Percentiles rank a stretch among this genome's conserved stretches.
Evolutionary conservation across 2,888 invertebrate genomes (phyloP).

Genomic region (Drosophila subsilvestris): DNA sequence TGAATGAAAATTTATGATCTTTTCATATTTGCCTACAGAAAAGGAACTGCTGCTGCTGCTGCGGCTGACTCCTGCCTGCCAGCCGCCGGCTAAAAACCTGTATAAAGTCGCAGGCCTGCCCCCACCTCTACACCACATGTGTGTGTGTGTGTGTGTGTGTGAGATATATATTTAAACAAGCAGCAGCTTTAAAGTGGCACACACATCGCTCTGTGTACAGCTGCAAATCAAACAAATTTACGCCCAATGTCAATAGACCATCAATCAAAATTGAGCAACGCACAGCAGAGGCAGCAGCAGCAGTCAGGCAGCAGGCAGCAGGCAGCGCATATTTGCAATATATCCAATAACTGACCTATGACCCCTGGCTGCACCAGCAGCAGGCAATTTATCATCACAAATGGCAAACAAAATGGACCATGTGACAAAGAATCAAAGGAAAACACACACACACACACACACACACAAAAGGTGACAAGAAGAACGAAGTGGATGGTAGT

Average conservation of each 20-base stretch:
- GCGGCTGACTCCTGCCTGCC: background rate
- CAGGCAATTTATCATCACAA: slow-evolving; percentile 66
- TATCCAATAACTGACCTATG: slow-evolving; percentile 72
- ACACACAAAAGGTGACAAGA: too few species aligned
- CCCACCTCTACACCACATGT: slow-evolving; percentile 12
- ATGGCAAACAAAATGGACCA: slow-evolving; percentile 66
- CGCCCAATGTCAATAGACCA: slow-evolving; percentile 53
- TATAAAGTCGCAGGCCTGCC: slow-evolving; percentile 17
- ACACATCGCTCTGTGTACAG: background rate
- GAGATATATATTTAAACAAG: slow-evolving; percentile 32
- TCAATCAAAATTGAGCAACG: slow-evolving; percentile 65
- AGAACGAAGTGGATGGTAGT: background rate
- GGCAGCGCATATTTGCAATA: slow-evolving; percentile 36
- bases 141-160: slow-evolving; percentile 1
- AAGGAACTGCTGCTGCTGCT: slow-evolving; percentile 50
- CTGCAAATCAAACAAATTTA: slow-evolving; percentile 65
- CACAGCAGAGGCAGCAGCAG: slow-evolving; percentile 5
- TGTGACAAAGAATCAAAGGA: slow-evolving; percentile 37
- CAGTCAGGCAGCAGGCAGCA: background rate
- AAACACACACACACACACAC: background rate
- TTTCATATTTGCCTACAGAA: slow-evolving; percentile 80
- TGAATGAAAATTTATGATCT: slow-evolving; percentile 84
- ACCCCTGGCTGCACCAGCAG: slow-evolving; percentile 36
- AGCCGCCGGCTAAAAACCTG: slow-evolving; percentile 51
- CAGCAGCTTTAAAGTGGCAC: slow-evolving; percentile 56